A percentile compares a stretch with the other conserved stretches of the same genome.
Conservation (phyloP, 2,888 invertebrate genomes). For the Polyommatus iphigenia region DNA sequence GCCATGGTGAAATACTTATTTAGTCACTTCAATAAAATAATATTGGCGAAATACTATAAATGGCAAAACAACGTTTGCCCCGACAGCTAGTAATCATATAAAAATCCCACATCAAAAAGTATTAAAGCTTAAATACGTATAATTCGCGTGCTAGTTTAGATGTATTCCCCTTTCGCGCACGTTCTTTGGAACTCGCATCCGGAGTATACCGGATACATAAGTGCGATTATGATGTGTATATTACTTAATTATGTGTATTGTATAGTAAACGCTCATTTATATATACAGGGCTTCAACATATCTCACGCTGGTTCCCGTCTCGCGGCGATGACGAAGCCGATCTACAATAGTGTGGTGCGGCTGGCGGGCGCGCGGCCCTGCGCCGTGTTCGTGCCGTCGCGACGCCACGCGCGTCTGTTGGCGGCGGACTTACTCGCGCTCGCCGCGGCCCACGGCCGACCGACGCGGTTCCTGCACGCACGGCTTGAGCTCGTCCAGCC, state of each 20-base stretch:
- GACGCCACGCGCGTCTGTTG: slow-evolving; percentile 94
- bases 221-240: no score
- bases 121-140: no score
- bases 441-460: slow-evolving; percentile 93
- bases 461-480: slow-evolving; percentile 94
- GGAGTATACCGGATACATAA: no score
- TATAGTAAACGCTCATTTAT: background rate
- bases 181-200: no score
- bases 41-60: no score
- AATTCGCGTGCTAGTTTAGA: no score
- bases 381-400: slow-evolving; percentile 94
- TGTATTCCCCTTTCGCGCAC: no score
- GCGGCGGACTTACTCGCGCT: slow-evolving; percentile 97
- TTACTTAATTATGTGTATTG: background rate
- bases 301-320: slow-evolving; percentile 98
- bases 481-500: slow-evolving; percentile 92
- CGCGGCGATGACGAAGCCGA: slow-evolving; percentile 98
- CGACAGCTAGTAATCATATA: no score
- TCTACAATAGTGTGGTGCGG: slow-evolving; percentile 94
- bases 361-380: slow-evolving; percentile 92
- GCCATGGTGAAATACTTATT: no score
- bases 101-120: no score
- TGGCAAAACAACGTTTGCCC: no score
- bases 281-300: slow-evolving; percentile 92
- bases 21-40: no score